These are phyloP conservation scores for Paralvinella palmiformis DNA, from an alignment of 1,140 invertebrate genomes.

Conservation along the genomic window DNA sequence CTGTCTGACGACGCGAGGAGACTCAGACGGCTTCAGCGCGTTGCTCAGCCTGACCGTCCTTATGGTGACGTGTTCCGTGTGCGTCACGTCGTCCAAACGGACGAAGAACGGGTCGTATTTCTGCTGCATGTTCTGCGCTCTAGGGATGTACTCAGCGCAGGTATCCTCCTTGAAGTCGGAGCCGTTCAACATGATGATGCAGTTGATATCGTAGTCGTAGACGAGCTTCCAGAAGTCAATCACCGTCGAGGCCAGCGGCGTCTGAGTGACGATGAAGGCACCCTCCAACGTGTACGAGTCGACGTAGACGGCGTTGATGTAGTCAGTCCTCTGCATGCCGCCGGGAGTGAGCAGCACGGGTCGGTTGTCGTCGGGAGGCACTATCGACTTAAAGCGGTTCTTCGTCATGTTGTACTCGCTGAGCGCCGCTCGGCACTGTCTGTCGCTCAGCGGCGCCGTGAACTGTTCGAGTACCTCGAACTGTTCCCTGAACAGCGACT, in stretches of 20 bases:
- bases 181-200: constrained; percentile 41
- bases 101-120: constrained; percentile 37
- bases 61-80: constrained; percentile 39
- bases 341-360: neutral
- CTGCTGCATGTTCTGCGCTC: constrained; percentile 22
- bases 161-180: constrained; percentile 36
- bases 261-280: constrained; percentile 46
- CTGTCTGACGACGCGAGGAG: constrained; percentile 30
- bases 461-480: constrained; percentile 34
- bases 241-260: constrained; percentile 41
- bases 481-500: constrained; percentile 40
- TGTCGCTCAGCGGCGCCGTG: constrained; percentile 26
- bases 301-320: constrained; percentile 26
- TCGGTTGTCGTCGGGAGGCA: constrained; percentile 19
- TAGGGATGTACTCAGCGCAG: constrained; percentile 40
- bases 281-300: constrained; percentile 37
- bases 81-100: constrained; percentile 28
- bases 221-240: constrained; percentile 48
- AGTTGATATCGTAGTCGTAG: constrained; percentile 39
- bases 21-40: neutral
- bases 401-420: constrained; percentile 31
- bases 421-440: constrained; percentile 27
- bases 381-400: constrained; percentile 36
- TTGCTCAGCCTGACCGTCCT: constrained; percentile 18
- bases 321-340: constrained; percentile 16